Evolutionary conservation across 2,797 vertebrate species (phyloP).

Genomic region (Spinibarbus caldwelli): DNA sequence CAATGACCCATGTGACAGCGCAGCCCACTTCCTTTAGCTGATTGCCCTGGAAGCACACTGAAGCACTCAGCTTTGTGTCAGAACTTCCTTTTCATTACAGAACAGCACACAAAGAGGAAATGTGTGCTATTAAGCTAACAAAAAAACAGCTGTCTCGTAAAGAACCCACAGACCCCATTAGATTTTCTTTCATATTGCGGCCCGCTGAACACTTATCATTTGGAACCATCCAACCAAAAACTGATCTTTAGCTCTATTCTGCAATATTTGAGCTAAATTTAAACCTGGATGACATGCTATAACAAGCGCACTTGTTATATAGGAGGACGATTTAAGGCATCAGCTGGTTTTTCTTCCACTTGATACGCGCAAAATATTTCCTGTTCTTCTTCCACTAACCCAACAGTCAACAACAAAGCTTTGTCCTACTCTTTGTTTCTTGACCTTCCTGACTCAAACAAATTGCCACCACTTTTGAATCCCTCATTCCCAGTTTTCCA

Average conservation of each 20-base stretch:
- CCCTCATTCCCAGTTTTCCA: conserved; percentile 15
- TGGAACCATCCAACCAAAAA: conserved; percentile 12
- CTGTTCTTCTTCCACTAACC: conserved; percentile 24
- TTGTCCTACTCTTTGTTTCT: conserved; percentile 5
- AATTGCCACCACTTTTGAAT: conserved; percentile 7
- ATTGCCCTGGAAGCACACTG: conserved; percentile 30
- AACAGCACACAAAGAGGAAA: conserved; percentile 15
- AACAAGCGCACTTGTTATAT: neutral
- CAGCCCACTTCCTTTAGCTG: conserved; percentile 58
- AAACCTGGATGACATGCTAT: neutral
- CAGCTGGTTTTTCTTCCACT: conserved; percentile 6
- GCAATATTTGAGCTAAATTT: conserved; percentile 6
- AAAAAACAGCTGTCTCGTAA: conserved; percentile 35
- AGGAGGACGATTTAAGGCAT: neutral
- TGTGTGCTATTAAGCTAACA: conserved; percentile 17
- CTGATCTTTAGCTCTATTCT: conserved; percentile 1
- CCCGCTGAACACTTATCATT: neutral
- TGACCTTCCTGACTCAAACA: conserved; percentile 10
- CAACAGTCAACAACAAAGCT: conserved; percentile 17
- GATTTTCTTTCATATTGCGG: neutral
- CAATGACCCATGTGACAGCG: conserved; percentile 10
- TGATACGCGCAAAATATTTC: neutral
- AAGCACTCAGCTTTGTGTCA: conserved; percentile 28
- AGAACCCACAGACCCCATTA: conserved; percentile 6
- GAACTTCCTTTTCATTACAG: neutral